These are phyloP conservation scores for Momotus momota DNA, from an alignment of 2,797 vertebrate species.

Conservation along the genomic window DNA sequence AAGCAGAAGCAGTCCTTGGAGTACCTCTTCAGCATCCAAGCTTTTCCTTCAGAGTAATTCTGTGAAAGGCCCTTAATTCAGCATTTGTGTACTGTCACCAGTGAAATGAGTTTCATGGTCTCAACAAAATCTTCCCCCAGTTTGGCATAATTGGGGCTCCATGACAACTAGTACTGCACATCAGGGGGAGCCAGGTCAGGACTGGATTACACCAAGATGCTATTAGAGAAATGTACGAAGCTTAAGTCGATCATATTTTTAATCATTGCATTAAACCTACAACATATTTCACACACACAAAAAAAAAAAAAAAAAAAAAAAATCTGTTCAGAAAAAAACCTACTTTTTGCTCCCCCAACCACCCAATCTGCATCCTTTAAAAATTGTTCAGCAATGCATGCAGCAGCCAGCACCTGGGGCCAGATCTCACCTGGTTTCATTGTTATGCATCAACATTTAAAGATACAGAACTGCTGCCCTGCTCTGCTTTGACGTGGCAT, in stretches of 20 bases:
- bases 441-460: constrained; percentile 43
- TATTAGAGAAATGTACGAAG: not conserved
- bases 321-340: not conserved
- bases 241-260: not conserved
- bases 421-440: constrained; percentile 50
- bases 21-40: not conserved
- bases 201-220: not conserved
- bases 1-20: not conserved
- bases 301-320: not conserved
- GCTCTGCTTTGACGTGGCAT: not conserved
- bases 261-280: constrained; percentile 34
- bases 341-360: constrained; percentile 24
- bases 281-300: not conserved
- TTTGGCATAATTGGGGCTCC: not conserved
- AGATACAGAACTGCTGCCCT: constrained; percentile 40
- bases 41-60: not conserved
- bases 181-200: not conserved
- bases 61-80: constrained; percentile 3
- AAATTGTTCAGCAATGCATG: constrained; percentile 64
- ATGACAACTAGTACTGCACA: not conserved
- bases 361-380: constrained; percentile 42
- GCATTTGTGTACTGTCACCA: not conserved
- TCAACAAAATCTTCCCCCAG: constrained; percentile 11
- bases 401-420: constrained; percentile 60
- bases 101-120: constrained; percentile 15